Percentiles rank a stretch among this genome's conserved stretches.
Evolutionary conservation across 2,113 vertebrate genomes (phyloP).

Genomic region (Columbina picui): DNA sequence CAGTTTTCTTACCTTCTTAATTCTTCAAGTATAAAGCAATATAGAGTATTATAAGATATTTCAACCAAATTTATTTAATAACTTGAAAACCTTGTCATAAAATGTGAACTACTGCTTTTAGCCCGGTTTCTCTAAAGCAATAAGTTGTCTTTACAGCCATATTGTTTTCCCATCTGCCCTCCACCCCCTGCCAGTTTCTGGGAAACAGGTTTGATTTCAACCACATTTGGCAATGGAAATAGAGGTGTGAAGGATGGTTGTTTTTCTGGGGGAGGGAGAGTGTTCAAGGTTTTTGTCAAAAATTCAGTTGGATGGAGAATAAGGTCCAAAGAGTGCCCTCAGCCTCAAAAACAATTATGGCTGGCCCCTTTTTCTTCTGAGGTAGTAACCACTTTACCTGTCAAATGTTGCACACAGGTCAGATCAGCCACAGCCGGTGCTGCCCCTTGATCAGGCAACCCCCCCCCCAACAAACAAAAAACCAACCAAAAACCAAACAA

Average conservation of each 20-base stretch:
- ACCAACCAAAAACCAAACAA: too few relatives aligned
- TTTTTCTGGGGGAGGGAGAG: neutral
- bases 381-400: neutral
- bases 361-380: neutral
- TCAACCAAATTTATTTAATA: neutral
- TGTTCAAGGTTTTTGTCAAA: neutral
- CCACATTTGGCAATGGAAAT: constrained; percentile 19
- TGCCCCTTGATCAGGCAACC: neutral
- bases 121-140: neutral
- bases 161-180: constrained; percentile 52
- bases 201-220: constrained; percentile 7
- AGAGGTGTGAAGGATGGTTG: constrained; percentile 36
- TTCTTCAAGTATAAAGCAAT: neutral
- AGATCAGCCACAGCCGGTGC: neutral
- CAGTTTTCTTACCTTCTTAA: constrained; percentile 5
- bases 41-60: neutral
- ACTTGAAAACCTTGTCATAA: neutral
- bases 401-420: neutral
- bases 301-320: neutral
- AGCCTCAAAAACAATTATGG: neutral
- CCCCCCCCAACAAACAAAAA: too few relatives aligned
- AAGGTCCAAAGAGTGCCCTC: neutral
- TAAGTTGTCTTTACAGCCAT: neutral
- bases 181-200: constrained; percentile 26
- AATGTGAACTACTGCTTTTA: neutral